These are phyloP conservation scores for Choristoneura fumiferana DNA, from an alignment of 1,140 invertebrate species.

Conservation along the genomic window DNA sequence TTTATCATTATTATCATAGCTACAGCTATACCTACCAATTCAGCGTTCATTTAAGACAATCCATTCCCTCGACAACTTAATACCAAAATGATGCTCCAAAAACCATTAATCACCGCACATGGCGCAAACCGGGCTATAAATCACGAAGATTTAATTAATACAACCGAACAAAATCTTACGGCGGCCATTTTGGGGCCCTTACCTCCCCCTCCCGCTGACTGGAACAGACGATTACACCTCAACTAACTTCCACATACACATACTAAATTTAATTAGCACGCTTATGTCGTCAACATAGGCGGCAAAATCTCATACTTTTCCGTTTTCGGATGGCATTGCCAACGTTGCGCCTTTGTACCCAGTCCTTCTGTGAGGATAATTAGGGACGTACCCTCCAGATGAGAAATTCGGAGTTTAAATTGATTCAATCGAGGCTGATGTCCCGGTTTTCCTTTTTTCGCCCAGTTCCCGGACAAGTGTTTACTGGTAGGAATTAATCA, in stretches of 20 bases:
- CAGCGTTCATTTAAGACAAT: too few species aligned
- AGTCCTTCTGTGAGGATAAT: conserved; percentile 72
- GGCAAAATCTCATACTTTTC: conserved; percentile 23
- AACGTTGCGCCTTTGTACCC: conserved; percentile 59
- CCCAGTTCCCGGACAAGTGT: conserved; percentile 42
- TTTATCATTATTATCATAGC: too few species aligned
- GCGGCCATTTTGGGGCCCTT: conserved; percentile 71
- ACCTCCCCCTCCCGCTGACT: conserved; percentile 51
- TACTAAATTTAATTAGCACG: conserved; percentile 20
- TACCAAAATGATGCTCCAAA: conserved; percentile 26
- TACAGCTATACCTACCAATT: too few species aligned
- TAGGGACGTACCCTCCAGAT: conserved; percentile 69
- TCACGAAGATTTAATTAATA: conserved; percentile 77
- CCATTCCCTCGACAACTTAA: too few species aligned
- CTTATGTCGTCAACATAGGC: conserved; percentile 22
- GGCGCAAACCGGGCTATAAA: conserved; percentile 63
- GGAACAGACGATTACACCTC: conserved; percentile 71
- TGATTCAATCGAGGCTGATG: conserved; percentile 76
- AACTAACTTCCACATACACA: conserved; percentile 41
- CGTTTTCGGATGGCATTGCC: conserved; percentile 30
- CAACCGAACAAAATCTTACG: conserved; percentile 74
- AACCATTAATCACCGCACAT: conserved; percentile 69
- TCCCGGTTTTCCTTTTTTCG: conserved; percentile 58
- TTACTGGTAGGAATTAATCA: conserved; percentile 18
- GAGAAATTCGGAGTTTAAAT: conserved; percentile 73